These are phyloP conservation scores for Vulpes lagopus DNA, from an alignment of 2,113 vertebrate species.

Conservation along the genomic window DNA sequence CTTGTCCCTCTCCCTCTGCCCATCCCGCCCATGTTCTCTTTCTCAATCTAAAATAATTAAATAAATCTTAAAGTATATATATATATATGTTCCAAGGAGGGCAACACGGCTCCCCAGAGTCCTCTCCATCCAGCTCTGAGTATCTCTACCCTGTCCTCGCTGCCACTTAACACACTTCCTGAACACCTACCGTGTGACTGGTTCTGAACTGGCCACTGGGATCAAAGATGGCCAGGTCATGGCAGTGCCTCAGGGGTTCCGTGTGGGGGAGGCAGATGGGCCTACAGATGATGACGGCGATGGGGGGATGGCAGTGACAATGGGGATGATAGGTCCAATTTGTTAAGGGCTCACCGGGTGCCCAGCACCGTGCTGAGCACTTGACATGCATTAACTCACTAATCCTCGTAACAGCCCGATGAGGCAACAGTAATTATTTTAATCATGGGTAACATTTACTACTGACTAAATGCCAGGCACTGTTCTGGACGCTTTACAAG, in stretches of 20 bases:
- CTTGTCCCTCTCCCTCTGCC: not conserved
- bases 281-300: rapidly evolving
- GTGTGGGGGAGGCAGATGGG: not conserved
- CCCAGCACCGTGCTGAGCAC: not conserved
- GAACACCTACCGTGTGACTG: not conserved
- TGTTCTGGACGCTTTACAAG: not conserved
- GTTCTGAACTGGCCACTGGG: not conserved
- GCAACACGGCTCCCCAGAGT: not conserved
- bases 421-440: slow-evolving; percentile 67
- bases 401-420: not conserved
- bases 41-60: not conserved
- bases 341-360: not conserved
- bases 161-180: not conserved
- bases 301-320: rapidly evolving
- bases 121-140: not conserved
- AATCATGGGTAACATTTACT: slow-evolving; percentile 55
- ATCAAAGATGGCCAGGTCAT: not conserved
- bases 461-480: slow-evolving; percentile 46
- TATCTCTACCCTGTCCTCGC: not conserved
- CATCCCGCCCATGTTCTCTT: not conserved
- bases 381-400: not conserved
- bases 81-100: too few relatives aligned
- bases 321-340: not conserved
- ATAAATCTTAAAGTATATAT: not conserved
- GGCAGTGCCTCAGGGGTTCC: not conserved